These are phyloP conservation scores for Tenebrio molitor DNA, from an alignment of 1,140 invertebrate genomes.

Conservation along the genomic window DNA sequence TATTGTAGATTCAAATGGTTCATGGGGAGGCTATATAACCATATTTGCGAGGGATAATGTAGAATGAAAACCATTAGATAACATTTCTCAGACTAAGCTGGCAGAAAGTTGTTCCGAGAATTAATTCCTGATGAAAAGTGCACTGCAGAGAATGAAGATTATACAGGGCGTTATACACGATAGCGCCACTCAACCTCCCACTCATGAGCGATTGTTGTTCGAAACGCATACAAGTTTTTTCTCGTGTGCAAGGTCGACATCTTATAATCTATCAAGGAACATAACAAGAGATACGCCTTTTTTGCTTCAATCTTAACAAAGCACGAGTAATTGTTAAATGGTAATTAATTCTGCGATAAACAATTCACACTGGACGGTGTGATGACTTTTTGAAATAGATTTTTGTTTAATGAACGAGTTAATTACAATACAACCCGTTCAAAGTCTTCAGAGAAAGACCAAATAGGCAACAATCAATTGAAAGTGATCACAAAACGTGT, in stretches of 20 bases:
- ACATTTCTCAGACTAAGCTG: no score
- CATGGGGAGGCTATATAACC: no score
- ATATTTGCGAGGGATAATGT: no score
- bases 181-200: slow-evolving; percentile 27
- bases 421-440: neutral
- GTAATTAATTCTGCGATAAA: slow-evolving; percentile 18
- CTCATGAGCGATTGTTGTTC: slow-evolving; percentile 27
- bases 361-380: neutral
- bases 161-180: neutral
- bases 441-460: no score
- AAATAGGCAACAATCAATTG: neutral
- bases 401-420: neutral
- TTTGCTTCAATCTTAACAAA: slow-evolving; percentile 25
- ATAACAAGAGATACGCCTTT: slow-evolving; percentile 31
- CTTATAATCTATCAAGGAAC: slow-evolving; percentile 36
- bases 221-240: slow-evolving; percentile 25
- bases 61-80: no score
- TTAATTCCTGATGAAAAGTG: no score
- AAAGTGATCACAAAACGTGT: neutral
- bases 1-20: no score
- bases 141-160: neutral
- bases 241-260: slow-evolving; percentile 23
- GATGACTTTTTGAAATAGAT: slow-evolving; percentile 1
- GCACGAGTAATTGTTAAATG: slow-evolving; percentile 11
- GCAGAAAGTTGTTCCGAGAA: slow-evolving; percentile 14